These are phyloP conservation scores for Phycodurus eques DNA, from an alignment of 2,113 vertebrate genomes.

Conservation along the genomic window DNA sequence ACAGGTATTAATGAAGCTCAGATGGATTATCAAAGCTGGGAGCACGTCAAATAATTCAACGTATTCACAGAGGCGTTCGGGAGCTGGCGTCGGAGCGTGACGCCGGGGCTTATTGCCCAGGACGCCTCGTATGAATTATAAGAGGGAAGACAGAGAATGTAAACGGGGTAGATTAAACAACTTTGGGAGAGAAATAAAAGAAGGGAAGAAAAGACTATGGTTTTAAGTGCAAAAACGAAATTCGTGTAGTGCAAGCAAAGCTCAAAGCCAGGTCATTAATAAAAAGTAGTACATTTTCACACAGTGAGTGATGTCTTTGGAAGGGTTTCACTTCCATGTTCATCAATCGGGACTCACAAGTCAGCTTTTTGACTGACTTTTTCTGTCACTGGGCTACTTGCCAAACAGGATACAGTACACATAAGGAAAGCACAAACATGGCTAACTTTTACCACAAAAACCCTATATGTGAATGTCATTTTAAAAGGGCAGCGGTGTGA, in stretches of 20 bases:
- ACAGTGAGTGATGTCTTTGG: slow-evolving; percentile 32
- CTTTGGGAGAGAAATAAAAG: slow-evolving; percentile 13
- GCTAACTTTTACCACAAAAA: neutral
- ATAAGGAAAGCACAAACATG: neutral
- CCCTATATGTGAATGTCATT: neutral
- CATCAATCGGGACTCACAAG: slow-evolving; percentile 20
- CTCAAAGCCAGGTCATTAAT: slow-evolving; percentile 52
- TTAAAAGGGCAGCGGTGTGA: neutral
- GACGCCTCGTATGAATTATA: slow-evolving; percentile 41
- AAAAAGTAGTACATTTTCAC: slow-evolving; percentile 2
- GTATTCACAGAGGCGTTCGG: slow-evolving; percentile 39
- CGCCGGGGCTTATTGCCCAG: slow-evolving; percentile 12
- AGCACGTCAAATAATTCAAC: slow-evolving; percentile 31
- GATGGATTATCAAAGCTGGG: slow-evolving; percentile 47
- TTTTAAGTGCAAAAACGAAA: neutral
- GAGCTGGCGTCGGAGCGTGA: slow-evolving; percentile 13
- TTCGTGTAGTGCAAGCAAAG: slow-evolving; percentile 16
- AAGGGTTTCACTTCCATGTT: slow-evolving; percentile 39
- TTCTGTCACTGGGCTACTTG: neutral
- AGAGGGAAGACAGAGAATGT: slow-evolving; percentile 39
- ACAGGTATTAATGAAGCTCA: slow-evolving; percentile 46
- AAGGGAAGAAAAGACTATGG: neutral
- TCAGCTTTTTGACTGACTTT: slow-evolving; percentile 19
- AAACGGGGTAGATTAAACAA: slow-evolving; percentile 45
- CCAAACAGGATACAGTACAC: neutral